Base-by-base conservation (phyloP, 2,888 invertebrate genomes). In the Patella pellucida region DNA sequence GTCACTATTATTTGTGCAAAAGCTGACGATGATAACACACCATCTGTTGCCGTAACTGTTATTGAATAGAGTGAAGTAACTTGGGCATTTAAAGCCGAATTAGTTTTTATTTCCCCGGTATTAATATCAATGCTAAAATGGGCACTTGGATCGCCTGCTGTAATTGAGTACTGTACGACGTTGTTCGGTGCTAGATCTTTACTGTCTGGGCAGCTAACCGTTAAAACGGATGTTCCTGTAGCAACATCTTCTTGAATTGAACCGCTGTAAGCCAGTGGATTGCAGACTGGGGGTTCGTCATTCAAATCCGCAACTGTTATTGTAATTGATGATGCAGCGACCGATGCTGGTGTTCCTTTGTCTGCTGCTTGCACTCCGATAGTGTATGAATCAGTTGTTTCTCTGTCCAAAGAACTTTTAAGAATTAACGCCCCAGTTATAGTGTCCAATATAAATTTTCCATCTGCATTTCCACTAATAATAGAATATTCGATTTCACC, bases 1-100 rank as follows among this genome's bases (percentile, higher is more conserved):
- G 72, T 72, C 15, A 85, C 74, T 2, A 68, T 75, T 12, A 85
- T 77, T 72, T 78, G 75, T 1, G 73, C 81, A 79, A 96, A 93
- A 51, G 7, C 97, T 96, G 82, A 96, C 52, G 96, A 96, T 68
- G 97, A 93, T 75, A 95, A 97, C 80, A 94, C 94, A 1, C 19
- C 19, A 92, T 97, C 97, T 88, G 96, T 96, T 1, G 97, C 97
- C 90, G 96, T 96, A 0, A 97, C 76, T 19, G 74, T 62, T 15
- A 77, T 52, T 7, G 68, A 70, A 54, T 79, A 81, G 1, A 54
- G 50, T 15, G 74, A 15, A 2, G 68, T 68, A 1, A 75, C 69
- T 70, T 82, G 81, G 27, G 78, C 80, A 72, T 82, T 78, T 68
- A 81, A 72, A 2, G 56, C 23, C 19, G 68, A 72, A 51, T 73